A percentile compares a stretch with the other conserved stretches of the same genome.
phyloP scores from a whole-genome alignment of 2,888 invertebrate species.

The Tromatobia lineatoria region DNA sequence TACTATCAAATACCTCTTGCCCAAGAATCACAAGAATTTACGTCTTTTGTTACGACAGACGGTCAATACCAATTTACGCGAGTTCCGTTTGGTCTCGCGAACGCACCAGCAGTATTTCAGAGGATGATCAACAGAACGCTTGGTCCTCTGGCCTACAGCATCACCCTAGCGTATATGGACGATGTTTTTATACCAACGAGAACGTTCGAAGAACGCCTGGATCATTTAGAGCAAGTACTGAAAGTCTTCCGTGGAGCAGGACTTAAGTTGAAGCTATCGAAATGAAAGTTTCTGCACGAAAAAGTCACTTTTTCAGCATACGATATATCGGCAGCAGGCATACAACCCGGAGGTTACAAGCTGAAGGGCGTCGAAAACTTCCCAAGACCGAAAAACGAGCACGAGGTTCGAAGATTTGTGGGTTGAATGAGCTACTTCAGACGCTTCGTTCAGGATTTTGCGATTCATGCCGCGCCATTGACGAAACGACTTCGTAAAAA shows the following conservation, averaged over 20 bases:
- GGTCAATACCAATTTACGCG: constrained; percentile 40
- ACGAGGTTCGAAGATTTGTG: constrained; percentile 24
- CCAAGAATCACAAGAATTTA: constrained; percentile 33
- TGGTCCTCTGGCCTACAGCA: too few relatives aligned
- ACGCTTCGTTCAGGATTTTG: constrained; percentile 29
- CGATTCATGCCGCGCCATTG: constrained; percentile 11
- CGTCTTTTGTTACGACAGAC: constrained; percentile 30
- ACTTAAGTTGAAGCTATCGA: constrained; percentile 29
- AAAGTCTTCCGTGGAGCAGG: too few relatives aligned
- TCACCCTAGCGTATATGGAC: too few relatives aligned
- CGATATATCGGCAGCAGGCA: constrained; percentile 21
- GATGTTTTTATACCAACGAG: constrained; percentile 30
- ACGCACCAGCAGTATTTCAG: background rate
- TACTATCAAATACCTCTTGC: constrained; percentile 31
- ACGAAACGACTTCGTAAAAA: constrained; percentile 32
- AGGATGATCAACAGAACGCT: too few relatives aligned
- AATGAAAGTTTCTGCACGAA: constrained; percentile 29
- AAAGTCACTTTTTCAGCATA: constrained; percentile 28
- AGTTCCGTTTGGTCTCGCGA: constrained; percentile 39
- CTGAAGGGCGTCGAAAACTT: too few relatives aligned
- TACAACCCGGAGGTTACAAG: constrained; percentile 30
- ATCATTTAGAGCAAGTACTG: constrained; percentile 41
- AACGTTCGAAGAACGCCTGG: constrained; percentile 25
- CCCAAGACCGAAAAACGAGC: constrained; percentile 15
- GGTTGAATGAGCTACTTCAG: constrained; percentile 35